A percentile compares a stretch with the other conserved stretches of the same genome.
These are phyloP conservation scores for Neotoxoptera formosana DNA, from an alignment of 1,140 invertebrate species.

Conservation along the genomic window DNA sequence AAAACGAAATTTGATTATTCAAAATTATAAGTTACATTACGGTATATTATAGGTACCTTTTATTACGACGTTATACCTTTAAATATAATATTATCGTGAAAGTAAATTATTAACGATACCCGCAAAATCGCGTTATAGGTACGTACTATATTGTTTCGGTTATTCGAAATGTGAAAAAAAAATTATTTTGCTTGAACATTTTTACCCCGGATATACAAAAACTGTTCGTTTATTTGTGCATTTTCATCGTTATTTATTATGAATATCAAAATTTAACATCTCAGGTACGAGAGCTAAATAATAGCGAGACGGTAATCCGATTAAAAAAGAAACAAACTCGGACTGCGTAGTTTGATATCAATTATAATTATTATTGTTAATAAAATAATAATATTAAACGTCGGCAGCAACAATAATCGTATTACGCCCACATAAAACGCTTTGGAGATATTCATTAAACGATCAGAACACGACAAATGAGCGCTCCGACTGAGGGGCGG, in stretches of 20 bases:
- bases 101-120: neutral
- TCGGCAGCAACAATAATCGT: neutral
- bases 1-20: neutral
- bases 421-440: too few species aligned
- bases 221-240: too few species aligned
- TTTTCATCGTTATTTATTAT: neutral
- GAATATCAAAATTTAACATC: neutral
- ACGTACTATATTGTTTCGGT: neutral
- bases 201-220: too few species aligned
- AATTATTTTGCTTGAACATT: neutral
- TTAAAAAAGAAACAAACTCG: neutral
- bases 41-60: neutral
- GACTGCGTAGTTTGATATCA: neutral
- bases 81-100: neutral
- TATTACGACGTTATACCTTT: neutral
- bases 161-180: neutral
- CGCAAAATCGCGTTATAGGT: neutral
- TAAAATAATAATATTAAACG: neutral
- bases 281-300: too few species aligned
- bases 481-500: neutral
- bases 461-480: neutral
- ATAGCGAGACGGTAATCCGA: too few species aligned
- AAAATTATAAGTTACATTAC: neutral
- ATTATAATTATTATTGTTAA: neutral
- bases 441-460: neutral